These are phyloP conservation scores for Gyrodactylus salaris DNA, from an alignment of 1,140 invertebrate genomes.

Conservation along the genomic window DNA sequence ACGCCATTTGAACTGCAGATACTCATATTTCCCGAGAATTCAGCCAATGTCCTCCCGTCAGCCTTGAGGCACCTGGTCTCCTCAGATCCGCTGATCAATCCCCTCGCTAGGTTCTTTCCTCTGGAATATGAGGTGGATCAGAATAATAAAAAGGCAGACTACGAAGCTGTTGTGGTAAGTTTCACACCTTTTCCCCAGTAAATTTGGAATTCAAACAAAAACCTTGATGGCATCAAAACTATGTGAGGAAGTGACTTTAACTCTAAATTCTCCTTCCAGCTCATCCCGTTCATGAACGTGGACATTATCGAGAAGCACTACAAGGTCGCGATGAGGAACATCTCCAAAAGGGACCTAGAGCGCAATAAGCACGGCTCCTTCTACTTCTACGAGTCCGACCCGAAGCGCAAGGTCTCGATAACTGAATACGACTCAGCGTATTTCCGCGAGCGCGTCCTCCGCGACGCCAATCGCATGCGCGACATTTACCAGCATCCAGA, in stretches of 20 bases:
- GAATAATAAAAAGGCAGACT: slow-evolving; percentile 68
- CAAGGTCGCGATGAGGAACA: not conserved
- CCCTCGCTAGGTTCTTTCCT: slow-evolving; percentile 31
- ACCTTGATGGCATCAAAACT: too few species aligned
- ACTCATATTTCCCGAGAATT: not conserved
- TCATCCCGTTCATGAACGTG: not conserved
- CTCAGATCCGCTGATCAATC: not conserved
- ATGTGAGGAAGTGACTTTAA: not conserved
- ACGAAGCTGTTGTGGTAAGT: slow-evolving; percentile 82
- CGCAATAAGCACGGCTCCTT: not conserved
- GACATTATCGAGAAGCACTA: not conserved
- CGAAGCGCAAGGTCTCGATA: not conserved
- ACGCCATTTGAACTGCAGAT: not conserved
- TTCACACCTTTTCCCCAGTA: not conserved
- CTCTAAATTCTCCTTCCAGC: not conserved
- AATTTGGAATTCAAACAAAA: too few species aligned
- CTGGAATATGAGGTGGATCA: slow-evolving; percentile 49
- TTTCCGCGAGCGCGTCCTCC: not conserved
- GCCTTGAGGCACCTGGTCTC: not conserved
- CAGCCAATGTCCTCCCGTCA: not conserved
- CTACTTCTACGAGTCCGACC: not conserved
- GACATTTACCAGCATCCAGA: not conserved
- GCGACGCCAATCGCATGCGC: not conserved
- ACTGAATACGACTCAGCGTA: not conserved
- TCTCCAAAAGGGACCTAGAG: not conserved